Base-by-base conservation (phyloP, 2,113 vertebrate genomes). In the Lates calcarifer region DNA sequence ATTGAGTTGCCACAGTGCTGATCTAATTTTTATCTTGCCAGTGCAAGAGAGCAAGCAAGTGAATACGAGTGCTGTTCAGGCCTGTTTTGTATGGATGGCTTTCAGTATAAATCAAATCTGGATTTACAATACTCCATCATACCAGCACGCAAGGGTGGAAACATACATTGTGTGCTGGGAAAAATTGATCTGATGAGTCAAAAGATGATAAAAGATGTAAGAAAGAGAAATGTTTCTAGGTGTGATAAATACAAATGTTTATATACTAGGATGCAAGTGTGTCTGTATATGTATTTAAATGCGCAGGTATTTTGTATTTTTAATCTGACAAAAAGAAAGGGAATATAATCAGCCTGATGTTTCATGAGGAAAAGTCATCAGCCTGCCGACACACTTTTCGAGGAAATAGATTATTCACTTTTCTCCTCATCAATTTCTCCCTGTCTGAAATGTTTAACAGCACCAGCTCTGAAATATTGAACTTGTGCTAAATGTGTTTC, bases 321-420 rank as follows among this genome's bases (percentile, higher is more conserved):
- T 47, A 49, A 49, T n/a, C 1, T 22, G 47, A 20, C 2, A 2
- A 49, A 49, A 49, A 49, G 1, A 49, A 49, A 49, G 1, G 7
- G 7, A 22, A 47, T 8, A 20, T 20, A 20, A 47, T 18, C 18
- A 10, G 9, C 0, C 45, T 77, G 24, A 18, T 26, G 61, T 61
- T 73, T 67, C 67, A 78, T 29, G 18, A 63, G 57, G 29, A 45
- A 41, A 79, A 69, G 63, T 79, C 29, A 58, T 75, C 67, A 74
- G 12, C 7, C 57, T 51, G 47, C 64, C 68, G 69, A 63, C 73
- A 57, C 24, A n/a, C 45, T 43, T 47, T 47, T 47, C 20, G 5
- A 24, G 26, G 8, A 58, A 68, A 62, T 65, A 14, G 29, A 64
- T 63, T 28, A 17, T 64, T 64, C n/a, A 49, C 22, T 55, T 56